A percentile compares a stretch with the other conserved stretches of the same genome.
Conservation (phyloP, 2,113 vertebrate genomes). For the Urocynchramus pylzowi region DNA sequence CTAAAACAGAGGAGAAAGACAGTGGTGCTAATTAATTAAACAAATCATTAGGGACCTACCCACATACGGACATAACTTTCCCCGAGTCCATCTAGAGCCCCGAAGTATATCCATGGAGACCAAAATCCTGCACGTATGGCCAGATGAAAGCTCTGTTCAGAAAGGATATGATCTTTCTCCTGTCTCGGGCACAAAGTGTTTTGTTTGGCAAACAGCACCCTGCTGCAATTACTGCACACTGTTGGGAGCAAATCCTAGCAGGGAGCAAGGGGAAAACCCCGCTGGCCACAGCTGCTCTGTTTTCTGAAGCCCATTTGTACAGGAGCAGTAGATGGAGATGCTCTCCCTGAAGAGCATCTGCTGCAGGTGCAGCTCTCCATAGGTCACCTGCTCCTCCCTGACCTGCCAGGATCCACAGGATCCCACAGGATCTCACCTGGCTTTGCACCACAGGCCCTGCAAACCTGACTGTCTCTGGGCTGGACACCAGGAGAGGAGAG, state of each 20-base stretch:
- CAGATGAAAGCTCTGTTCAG: fast-evolving
- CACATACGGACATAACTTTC: fast-evolving
- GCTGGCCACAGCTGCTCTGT: fast-evolving
- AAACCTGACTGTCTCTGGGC: fast-evolving
- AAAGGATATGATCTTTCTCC: not conserved
- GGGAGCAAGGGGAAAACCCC: not conserved
- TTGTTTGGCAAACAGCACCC: not conserved
- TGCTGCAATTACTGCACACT: not conserved
- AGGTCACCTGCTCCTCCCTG: not conserved
- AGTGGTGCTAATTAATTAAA: not conserved
- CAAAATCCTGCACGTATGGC: not conserved
- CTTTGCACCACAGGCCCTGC: fast-evolving
- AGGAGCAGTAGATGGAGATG: fast-evolving
- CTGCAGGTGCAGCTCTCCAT: fast-evolving
- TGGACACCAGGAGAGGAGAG: too few species aligned
- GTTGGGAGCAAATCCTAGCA: fast-evolving
- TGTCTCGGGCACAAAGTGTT: fast-evolving
- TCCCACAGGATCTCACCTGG: fast-evolving
- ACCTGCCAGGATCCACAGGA: too few species aligned
- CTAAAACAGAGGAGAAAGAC: not conserved
- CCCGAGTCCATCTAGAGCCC: fast-evolving
- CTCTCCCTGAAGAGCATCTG: not conserved
- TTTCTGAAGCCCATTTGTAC: not conserved
- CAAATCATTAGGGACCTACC: not conserved
- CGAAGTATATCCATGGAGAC: fast-evolving